These are phyloP conservation scores for Akabosia matsudoensis DNA, from an alignment of 1,140 invertebrate genomes.

Conservation along the genomic window DNA sequence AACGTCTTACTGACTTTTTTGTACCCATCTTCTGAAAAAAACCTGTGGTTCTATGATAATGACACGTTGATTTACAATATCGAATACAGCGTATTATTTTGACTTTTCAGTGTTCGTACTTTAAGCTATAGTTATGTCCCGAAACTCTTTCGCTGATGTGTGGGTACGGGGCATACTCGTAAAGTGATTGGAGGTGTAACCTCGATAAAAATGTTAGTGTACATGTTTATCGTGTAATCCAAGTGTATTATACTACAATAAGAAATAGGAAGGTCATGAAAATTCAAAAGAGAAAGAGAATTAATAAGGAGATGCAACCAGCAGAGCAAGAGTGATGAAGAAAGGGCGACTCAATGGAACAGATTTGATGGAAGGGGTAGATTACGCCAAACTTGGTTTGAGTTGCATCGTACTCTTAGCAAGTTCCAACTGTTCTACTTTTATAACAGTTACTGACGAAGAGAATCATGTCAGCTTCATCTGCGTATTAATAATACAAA, in stretches of 20 bases:
- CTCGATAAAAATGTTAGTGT: background rate
- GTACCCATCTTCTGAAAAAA: too few relatives aligned
- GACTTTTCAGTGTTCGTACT: background rate
- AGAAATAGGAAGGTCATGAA: background rate
- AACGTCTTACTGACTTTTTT: too few relatives aligned
- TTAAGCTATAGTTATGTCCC: too few relatives aligned
- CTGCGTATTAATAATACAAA: too few relatives aligned
- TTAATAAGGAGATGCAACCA: background rate
- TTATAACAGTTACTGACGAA: too few relatives aligned
- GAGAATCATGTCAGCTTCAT: too few relatives aligned
- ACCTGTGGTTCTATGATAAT: background rate
- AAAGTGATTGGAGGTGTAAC: background rate
- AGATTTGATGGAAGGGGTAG: constrained; percentile 15
- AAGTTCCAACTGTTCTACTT: too few relatives aligned
- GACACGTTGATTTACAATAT: constrained; percentile 17
- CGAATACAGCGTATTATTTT: constrained; percentile 11
- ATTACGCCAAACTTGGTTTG: constrained; percentile 20
- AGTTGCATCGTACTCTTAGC: background rate
- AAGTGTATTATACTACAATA: background rate
- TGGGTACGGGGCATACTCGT: too few relatives aligned
- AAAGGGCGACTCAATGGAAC: background rate
- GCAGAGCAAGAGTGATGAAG: constrained; percentile 8
- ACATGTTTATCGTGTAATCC: background rate
- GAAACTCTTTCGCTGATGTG: too few relatives aligned
- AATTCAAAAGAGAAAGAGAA: background rate